Evolutionary conservation across 2,888 invertebrate genomes (phyloP), one percentile per base, ranked within the genome.

Genomic region (Lasioglossum lativentre): DNA sequence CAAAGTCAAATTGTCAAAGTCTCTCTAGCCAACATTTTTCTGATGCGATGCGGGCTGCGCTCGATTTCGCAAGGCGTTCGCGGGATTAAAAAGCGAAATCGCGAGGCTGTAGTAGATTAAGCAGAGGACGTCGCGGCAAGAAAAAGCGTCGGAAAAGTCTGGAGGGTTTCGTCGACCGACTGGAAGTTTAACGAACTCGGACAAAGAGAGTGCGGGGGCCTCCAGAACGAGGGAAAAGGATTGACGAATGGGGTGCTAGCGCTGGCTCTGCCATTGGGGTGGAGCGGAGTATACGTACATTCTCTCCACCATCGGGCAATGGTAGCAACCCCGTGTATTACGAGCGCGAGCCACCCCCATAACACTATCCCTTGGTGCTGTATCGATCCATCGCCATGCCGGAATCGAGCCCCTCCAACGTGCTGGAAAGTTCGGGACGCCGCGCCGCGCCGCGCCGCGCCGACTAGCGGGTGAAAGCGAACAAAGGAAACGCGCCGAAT

Each of bases 351-450:
- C 92, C 93, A 91, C 92, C 93, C 93, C 93, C 93, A 93, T 93
- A 93, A 93, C 92, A 91, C 92, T 92, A 93, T 92, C 93, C 93
- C 93, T 93, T 93, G 93, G 92, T 92, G 93, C 93, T 93, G 91
- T 93, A 93, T 93, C 93, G 93, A 93, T 93, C 93, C 93, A 90
- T 90, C 88, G 89, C 90, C 88, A 90, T 89, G 90, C 89, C 90
- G 88, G 89, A 90, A 90, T 90, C 90, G 82, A 90, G 86, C 89
- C 92, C 91, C 91, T 87, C 90, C 88, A 86, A 89, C 84, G 76
- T 82, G 81, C 88, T 83, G 76, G 86, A 88, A 86, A 88, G 86
- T 91, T 88, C 90, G 91, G 88, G 88, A 91, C 86, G 83, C 81
- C 82, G 85, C 52, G 52, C 2, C 52, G 23, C 52, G 52, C 8